These are phyloP conservation scores for Doryteuthis pealeii DNA, from an alignment of 1,140 invertebrate species.

Conservation along the genomic window DNA sequence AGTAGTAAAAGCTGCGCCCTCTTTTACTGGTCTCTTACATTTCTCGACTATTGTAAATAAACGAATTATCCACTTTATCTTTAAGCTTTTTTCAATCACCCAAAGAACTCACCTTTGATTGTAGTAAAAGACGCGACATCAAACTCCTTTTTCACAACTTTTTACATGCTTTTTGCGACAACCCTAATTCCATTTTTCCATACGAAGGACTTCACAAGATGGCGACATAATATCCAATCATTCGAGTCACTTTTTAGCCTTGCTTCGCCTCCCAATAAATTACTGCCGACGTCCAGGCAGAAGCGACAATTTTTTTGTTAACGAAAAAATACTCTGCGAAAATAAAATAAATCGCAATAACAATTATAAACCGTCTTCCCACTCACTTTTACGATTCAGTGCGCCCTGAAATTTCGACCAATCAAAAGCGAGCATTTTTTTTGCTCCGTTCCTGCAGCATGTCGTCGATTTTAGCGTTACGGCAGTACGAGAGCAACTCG, in stretches of 20 bases:
- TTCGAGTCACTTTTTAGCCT: not conserved
- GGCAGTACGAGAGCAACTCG: constrained; percentile 70
- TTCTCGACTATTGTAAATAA: not conserved
- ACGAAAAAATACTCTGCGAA: too few relatives aligned
- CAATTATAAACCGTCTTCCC: too few relatives aligned
- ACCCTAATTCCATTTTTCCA: not conserved
- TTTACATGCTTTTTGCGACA: constrained; percentile 4
- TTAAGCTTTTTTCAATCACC: too few relatives aligned
- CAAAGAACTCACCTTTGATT: not conserved
- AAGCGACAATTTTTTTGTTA: too few relatives aligned
- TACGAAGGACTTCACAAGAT: constrained; percentile 4
- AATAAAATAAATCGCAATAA: too few relatives aligned
- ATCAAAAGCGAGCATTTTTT: not conserved
- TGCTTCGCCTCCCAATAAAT: too few relatives aligned
- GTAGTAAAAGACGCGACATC: constrained; percentile 2
- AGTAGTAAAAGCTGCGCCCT: not conserved
- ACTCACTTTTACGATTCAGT: too few relatives aligned
- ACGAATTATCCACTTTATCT: too few relatives aligned
- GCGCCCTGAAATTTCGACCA: constrained; percentile 13
- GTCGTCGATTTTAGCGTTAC: constrained; percentile 59
- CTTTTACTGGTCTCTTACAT: not conserved
- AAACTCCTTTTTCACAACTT: constrained; percentile 1
- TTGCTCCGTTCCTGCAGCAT: constrained; percentile 21
- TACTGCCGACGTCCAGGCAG: too few relatives aligned
- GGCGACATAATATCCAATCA: constrained; percentile 10